Conservation (phyloP, 2,797 vertebrate genomes). For the Gymnoscopelus braueri region DNA sequence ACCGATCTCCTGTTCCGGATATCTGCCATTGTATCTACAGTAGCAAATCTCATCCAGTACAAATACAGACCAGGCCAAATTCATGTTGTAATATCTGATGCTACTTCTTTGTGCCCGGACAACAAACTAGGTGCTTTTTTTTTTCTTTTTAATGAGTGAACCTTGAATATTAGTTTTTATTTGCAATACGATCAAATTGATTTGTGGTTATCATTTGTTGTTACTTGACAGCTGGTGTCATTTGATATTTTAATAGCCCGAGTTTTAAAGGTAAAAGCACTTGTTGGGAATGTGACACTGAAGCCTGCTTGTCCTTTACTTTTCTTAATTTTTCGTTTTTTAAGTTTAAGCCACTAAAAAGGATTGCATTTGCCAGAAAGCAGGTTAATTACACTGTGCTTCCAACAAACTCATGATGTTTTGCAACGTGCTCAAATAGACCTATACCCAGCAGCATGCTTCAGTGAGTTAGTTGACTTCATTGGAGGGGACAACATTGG, state of each 20-base stretch:
- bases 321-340: slow-evolving; percentile 23
- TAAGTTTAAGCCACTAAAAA: slow-evolving; percentile 57
- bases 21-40: background rate
- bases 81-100: background rate
- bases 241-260: slow-evolving; percentile 20
- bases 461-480: slow-evolving; percentile 40
- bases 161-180: slow-evolving; percentile 26
- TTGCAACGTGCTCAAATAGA: slow-evolving; percentile 28
- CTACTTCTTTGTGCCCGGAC: slow-evolving; percentile 5
- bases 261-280: slow-evolving; percentile 53
- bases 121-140: slow-evolving; percentile 25
- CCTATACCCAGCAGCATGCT: slow-evolving; percentile 57
- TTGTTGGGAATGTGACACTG: slow-evolving; percentile 48
- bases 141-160: slow-evolving; percentile 49
- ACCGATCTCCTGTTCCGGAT: background rate
- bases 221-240: slow-evolving; percentile 57
- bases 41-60: slow-evolving; percentile 14
- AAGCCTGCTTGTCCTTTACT: slow-evolving; percentile 34
- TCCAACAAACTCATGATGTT: slow-evolving; percentile 54
- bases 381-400: slow-evolving; percentile 70
- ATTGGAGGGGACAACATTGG: slow-evolving; percentile 32
- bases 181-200: slow-evolving; percentile 38
- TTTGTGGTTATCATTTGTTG: slow-evolving; percentile 45
- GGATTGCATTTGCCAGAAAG: slow-evolving; percentile 72
- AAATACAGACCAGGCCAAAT: slow-evolving; percentile 36